Evolutionary conservation across 2,113 vertebrate species (phyloP).

Genomic region (Pedetes capensis): DNA sequence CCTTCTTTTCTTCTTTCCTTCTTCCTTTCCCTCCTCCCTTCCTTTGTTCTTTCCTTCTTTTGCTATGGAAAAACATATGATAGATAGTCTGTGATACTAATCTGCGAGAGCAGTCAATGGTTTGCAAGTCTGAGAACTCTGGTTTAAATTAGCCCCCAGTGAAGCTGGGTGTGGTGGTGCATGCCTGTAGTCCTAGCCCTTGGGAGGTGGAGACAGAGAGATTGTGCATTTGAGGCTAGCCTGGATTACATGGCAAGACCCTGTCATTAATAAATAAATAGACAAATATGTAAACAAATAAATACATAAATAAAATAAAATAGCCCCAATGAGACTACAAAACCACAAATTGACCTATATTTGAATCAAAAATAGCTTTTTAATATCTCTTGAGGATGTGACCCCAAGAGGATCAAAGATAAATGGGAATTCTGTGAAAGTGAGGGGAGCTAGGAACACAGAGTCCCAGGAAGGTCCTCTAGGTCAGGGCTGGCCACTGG

Average conservation of each 20-base stretch:
- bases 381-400: background rate
- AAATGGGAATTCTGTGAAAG: background rate
- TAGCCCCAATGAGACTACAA: background rate
- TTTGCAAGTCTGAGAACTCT: background rate
- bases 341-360: background rate
- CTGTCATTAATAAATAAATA: no score
- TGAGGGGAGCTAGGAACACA: background rate
- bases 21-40: no score
- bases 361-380: background rate
- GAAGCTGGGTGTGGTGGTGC: no score
- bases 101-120: background rate
- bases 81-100: background rate
- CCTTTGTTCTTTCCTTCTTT: background rate
- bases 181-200: no score
- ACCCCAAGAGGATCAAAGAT: background rate
- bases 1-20: no score
- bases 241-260: no score
- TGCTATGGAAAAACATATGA: background rate
- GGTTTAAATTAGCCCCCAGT: background rate
- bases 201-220: no score
- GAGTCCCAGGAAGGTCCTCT: background rate
- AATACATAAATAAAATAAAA: no score
- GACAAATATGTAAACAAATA: no score
- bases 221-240: no score
- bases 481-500: background rate